Evolutionary conservation across 2,888 invertebrate species (phyloP), one percentile per base, ranked within the genome.

Genomic region (Epinotia ramella): DNA sequence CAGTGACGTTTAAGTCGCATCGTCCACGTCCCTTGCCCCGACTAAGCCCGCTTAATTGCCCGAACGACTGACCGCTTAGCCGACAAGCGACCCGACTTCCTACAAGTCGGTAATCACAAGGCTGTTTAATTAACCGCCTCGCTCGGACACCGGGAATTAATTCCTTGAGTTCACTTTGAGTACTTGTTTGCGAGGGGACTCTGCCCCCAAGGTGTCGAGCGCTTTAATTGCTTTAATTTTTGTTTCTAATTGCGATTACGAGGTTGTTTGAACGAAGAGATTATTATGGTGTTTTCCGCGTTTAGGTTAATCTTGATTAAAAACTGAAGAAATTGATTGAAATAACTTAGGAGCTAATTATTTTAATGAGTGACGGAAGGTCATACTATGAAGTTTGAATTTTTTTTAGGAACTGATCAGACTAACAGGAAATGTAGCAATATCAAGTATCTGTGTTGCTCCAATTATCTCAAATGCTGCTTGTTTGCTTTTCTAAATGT

Each of bases 51-150:
- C 71, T 67, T 76, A 76, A 76, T 76, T 72, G 76, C 64, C 69
- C 53, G 73, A 75, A 76, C 75, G 72, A 77, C 81, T 84, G 84
- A 81, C 91, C 93, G 91, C 93, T 93, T 92, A 88, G 87, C 88
- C 88, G 86, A 84, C 84, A 82, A 84, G 80, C 82, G 69, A 81
- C 84, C 85, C 85, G 87, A 88, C 81, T 85, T 87, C 87, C 89
- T 87, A 86, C 87, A 87, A 88, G 85, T 89, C 89, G 83, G 89
- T 94, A 94, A 94, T 94, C 93, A 94, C 92, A 93, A 90, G 93
- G 91, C 91, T 93, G 93, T 89, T 93, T 94, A 94, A 94, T 94
- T 94, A 93, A 87, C 89, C 63, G 63, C 63, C 86, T 84, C 87
- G 78, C 81, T 81, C 74, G 90, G 91, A 89, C 92, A 87, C 86